Evolutionary conservation across 2,113 vertebrate species (phyloP), one percentile per base, ranked within the genome.

Genomic region (Cynoglossus semilaevis): DNA sequence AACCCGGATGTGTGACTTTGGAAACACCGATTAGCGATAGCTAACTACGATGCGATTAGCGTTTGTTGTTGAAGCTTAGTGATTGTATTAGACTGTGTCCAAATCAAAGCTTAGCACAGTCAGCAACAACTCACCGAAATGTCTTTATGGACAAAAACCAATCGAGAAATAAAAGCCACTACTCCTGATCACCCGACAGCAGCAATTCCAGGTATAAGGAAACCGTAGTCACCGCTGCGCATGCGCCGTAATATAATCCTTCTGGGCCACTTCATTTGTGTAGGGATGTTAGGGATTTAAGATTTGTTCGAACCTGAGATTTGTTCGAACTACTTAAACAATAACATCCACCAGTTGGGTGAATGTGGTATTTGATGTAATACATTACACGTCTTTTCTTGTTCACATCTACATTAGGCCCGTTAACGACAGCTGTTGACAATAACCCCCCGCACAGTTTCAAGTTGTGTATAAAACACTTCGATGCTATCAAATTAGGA

Each of bases 61-160:
- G 7, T 36, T 17, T 37, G 9, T 22, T 1, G 6, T 29, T 29
- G 6, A 29, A 29, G 6, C 22, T 29, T 6, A 29, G 22, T 29
- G 22, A 29, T 29, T 29, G 22, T 29, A 29, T 4, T 29, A 29
- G 3, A 29, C 22, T 29, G 22, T 29, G 22, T 29, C 22, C 22
- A 29, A 29, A 4, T 29, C 3, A 29, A 29, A 29, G 6, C 22
- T 29, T 29, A 4, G 6, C 22, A 29, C 14, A 43, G 5, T 45
- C 15, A 1, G 18, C 0, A 1, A 0, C 2, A 42, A 65, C 82
- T 81, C 61, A 88, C 84, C 75, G 57, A 78, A 85, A 73, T 84
- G 51, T 74, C 72, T 74, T 64, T 54, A 52, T 34, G 55, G 22
- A 60, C 66, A 84, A 88, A 76, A 86, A 77, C 79, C 57, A 57